phyloP scores from a whole-genome alignment of 1,140 invertebrate genomes.

The Anadara kagoshimensis region DNA sequence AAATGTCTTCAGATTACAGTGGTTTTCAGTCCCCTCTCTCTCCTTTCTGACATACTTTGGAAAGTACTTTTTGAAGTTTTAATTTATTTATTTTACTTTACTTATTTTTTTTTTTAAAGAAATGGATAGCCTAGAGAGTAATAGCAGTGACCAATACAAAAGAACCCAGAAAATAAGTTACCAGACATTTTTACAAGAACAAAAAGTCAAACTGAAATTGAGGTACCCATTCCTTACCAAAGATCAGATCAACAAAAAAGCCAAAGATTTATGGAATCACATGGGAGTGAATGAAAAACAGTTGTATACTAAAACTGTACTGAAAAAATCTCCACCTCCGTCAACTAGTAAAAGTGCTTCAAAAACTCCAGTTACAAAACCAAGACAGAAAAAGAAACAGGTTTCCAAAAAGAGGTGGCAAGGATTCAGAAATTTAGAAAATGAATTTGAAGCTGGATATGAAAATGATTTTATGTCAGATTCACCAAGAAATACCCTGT shows the following conservation, averaged over 20 bases:
- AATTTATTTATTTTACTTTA: not conserved
- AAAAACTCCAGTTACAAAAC: not conserved
- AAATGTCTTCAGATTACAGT: no score
- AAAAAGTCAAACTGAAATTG: slow-evolving; percentile 42
- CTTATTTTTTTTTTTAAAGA: not conserved
- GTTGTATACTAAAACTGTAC: slow-evolving; percentile 33
- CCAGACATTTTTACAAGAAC: slow-evolving; percentile 43
- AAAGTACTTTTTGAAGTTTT: no score
- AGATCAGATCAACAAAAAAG: slow-evolving; percentile 55
- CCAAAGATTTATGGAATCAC: slow-evolving; percentile 55
- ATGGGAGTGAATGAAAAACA: slow-evolving; percentile 31
- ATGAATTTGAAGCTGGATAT: no score
- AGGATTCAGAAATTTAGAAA: no score
- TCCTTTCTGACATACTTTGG: no score
- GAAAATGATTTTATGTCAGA: no score
- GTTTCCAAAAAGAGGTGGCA: not conserved
- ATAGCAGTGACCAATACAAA: not conserved
- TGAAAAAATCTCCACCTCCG: slow-evolving; percentile 33
- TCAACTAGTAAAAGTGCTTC: not conserved
- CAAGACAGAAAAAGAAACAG: no score
- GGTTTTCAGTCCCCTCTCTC: no score
- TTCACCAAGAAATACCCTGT: no score
- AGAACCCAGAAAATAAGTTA: slow-evolving; percentile 40
- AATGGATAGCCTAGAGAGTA: not conserved
- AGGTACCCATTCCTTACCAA: slow-evolving; percentile 58